Percentiles rank a stretch among this genome's conserved stretches.
Conservation (phyloP, 2,113 vertebrate species). For the Eupsittula cactorum region DNA sequence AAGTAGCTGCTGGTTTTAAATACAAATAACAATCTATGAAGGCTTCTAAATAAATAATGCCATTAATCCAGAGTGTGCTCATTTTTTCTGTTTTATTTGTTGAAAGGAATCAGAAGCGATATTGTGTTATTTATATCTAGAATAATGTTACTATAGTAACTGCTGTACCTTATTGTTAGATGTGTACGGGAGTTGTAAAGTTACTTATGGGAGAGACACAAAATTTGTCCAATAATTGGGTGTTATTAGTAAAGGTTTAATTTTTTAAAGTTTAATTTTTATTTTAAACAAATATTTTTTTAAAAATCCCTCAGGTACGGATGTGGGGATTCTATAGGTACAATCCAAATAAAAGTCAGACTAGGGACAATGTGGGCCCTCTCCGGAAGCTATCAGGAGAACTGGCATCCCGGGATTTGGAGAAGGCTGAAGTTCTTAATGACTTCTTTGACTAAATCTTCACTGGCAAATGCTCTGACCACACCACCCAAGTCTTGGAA, state of each 20-base stretch:
- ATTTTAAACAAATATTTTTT: too few species aligned
- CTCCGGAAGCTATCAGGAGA: too few species aligned
- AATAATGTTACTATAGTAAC: slow-evolving; percentile 79
- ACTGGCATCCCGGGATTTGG: too few species aligned
- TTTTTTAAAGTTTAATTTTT: too few species aligned
- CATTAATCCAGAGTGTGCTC: slow-evolving; percentile 58
- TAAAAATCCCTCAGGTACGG: too few species aligned
- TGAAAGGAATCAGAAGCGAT: slow-evolving; percentile 50
- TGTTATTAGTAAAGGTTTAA: background rate
- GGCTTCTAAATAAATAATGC: slow-evolving; percentile 65
- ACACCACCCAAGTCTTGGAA: too few species aligned
- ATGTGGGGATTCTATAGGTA: too few species aligned
- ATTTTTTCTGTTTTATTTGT: slow-evolving; percentile 53
- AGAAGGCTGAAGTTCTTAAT: too few species aligned
- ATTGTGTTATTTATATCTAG: slow-evolving; percentile 67
- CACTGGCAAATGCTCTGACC: too few species aligned
- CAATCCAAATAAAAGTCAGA: too few species aligned
- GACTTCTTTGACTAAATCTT: too few species aligned
- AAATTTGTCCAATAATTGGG: slow-evolving; percentile 30
- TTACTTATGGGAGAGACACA: slow-evolving; percentile 36
- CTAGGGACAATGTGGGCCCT: too few species aligned
- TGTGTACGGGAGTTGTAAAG: background rate
- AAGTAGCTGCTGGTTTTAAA: slow-evolving; percentile 12
- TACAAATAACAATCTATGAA: slow-evolving; percentile 13
- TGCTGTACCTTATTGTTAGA: slow-evolving; percentile 21